These are phyloP conservation scores for Drosophila pruinosa DNA, from an alignment of 1,140 invertebrate genomes.

Conservation along the genomic window DNA sequence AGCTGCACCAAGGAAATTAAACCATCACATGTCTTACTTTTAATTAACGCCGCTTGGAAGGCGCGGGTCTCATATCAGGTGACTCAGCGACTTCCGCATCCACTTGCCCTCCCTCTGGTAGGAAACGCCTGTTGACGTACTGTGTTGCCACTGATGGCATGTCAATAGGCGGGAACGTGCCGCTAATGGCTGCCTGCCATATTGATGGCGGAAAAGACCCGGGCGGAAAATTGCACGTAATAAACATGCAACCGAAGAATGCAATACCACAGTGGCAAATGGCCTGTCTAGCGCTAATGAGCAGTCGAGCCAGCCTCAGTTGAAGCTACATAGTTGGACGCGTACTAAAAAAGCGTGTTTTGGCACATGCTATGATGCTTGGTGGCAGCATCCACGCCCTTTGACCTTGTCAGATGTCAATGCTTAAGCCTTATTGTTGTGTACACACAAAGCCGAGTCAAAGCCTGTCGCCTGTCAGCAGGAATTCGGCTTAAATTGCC, in stretches of 20 bases:
- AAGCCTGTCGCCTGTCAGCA: conserved; percentile 45
- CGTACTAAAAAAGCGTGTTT: too few relatives aligned
- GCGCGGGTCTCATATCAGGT: conserved; percentile 12
- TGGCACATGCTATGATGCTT: not conserved
- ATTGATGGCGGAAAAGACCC: conserved; percentile 49
- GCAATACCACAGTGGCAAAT: conserved; percentile 24
- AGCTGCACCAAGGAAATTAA: not conserved
- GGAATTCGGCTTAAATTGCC: conserved; percentile 65
- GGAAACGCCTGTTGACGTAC: not conserved
- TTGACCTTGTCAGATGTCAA: conserved; percentile 74
- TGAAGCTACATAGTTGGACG: too few relatives aligned
- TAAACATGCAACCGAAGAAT: conserved; percentile 50
- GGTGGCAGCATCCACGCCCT: conserved; percentile 28
- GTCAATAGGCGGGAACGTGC: conserved; percentile 35
- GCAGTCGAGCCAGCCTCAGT: conserved; percentile 7
- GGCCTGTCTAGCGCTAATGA: conserved; percentile 43
- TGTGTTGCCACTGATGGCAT: conserved; percentile 11
- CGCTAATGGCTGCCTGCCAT: conserved; percentile 46
- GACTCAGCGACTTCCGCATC: not conserved
- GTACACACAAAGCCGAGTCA: conserved; percentile 9
- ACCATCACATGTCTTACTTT: not conserved
- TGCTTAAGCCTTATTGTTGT: conserved; percentile 35
- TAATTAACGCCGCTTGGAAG: conserved; percentile 8
- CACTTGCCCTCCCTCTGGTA: not conserved
- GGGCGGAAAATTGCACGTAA: conserved; percentile 22